Evolutionary conservation across 2,888 invertebrate species (phyloP), one percentile per base, ranked within the genome.

Genomic region (Matsumyia berberina): DNA sequence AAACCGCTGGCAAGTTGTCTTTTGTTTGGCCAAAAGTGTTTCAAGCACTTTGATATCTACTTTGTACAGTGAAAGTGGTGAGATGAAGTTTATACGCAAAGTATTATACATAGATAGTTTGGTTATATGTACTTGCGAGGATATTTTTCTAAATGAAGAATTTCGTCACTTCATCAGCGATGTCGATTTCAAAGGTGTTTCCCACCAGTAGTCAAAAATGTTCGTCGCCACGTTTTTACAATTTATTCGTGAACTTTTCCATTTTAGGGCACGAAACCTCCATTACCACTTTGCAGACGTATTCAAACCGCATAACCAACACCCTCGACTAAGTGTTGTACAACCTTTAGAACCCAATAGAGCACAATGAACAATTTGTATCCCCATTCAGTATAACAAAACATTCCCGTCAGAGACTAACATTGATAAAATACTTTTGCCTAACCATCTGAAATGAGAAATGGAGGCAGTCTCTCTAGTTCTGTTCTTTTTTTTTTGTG

Each of bases 21-120:
- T 3, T 24, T 37, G 60, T 60, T 74, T 69, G 62, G 39, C 39
- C 46, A 60, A 67, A 33, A 80, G 67, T 74, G 55, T 69, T 74
- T 81, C 62, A 57, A 29, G 46, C 53, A 66, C 73, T 79, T 79
- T 51, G 73, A 44, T 60, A n/a, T n/a, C n/a, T n/a, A 67, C 37
- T 66, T 60, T 80, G 79, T 73, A 37, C 35, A 19, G 19, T 24
- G 60, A 53, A n/a, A 24, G 58, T 58, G 29, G 31, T 60, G 33
- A 17, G 12, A 39, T 53, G 37, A 46, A 80, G 29, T 31, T 46
- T n/a, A n/a, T n/a, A n/a, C n/a, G n/a, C n/a, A n/a, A n/a, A n/a
- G n/a, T n/a, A n/a, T n/a, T n/a, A n/a, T n/a, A n/a, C n/a, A n/a
- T n/a, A n/a, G n/a, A n/a, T n/a, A n/a, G n/a, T n/a, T n/a, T n/a